Evolutionary conservation across 1,140 invertebrate species (phyloP), one percentile per base, ranked within the genome.

Genomic region (Platyscapa corneri): DNA sequence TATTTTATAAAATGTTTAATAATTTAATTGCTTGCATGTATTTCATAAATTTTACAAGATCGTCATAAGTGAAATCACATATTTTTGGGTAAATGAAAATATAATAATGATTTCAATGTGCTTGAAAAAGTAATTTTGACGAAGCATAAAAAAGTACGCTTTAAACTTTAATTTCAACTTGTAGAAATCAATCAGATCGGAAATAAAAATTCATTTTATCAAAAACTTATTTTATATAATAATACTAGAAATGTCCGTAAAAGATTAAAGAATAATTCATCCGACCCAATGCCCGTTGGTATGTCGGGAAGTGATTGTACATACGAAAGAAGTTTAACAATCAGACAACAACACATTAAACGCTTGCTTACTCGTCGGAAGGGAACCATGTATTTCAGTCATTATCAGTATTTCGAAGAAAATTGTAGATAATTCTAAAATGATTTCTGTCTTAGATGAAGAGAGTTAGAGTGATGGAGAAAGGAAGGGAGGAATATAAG

Each of bases 351-450:
- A 77, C 49, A 60, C 42, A 79, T 84, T 78, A 84, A 83, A 79
- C n/a, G 64, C 42, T 75, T 16, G 14, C 60, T 64, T 34, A 27
- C n/a, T 64, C 27, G 34, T 83, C 10, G 64, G 65, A 84, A 70
- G 76, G 46, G 46, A 84, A 78, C 77, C 77, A 80, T 80, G 83
- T 85, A 80, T 85, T 49, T 85, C 67, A 80, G 65, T 80, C 34
- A 85, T 80, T 85, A 85, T 85, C 77, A 80, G 77, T 85, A 85
- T 76, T 86, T 86, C 56, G 72, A 16, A 82, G 72, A 82, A 81
- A 85, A 85, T 85, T 85, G 72, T 86, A 82, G 84, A 82, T 82
- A 86, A 86, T 82, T 88, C 87, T 89, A 89, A 89, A 88, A 87
- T 87, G 82, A 80, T 86, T 82, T 83, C 75, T 65, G 76, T 85